phyloP scores from a whole-genome alignment of 2,888 invertebrate genomes.

The Pimpla rufipes region DNA sequence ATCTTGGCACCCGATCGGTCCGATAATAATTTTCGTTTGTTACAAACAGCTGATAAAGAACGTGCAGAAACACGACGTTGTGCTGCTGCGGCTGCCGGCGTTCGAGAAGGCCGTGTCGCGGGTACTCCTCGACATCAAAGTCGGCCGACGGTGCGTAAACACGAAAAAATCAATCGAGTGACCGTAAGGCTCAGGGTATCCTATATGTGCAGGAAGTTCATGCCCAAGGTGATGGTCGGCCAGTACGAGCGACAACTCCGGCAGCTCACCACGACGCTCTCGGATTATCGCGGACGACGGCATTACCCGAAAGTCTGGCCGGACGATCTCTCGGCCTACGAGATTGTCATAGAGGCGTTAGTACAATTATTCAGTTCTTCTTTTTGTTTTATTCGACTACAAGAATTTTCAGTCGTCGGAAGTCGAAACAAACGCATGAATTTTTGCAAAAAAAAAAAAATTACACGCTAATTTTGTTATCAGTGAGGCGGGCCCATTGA shows the following conservation, averaged over 20 bases:
- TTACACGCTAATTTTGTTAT: conserved; percentile 42
- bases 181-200: conserved; percentile 83
- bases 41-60: conserved; percentile 92
- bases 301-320: conserved; percentile 92
- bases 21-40: conserved; percentile 38
- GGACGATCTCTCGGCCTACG: conserved; percentile 89
- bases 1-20: background rate
- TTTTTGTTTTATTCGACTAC: background rate
- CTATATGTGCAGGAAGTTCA: conserved; percentile 91
- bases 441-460: no score
- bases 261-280: conserved; percentile 94
- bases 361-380: conserved; percentile 80
- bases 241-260: conserved; percentile 94
- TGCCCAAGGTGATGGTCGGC: conserved; percentile 95
- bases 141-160: conserved; percentile 91
- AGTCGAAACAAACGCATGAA: no score
- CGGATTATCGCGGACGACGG: conserved; percentile 90
- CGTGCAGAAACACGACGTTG: conserved; percentile 91
- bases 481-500: conserved; percentile 97
- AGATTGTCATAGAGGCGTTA: conserved; percentile 96
- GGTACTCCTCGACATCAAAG: conserved; percentile 93
- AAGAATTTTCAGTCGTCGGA: no score
- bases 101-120: conserved; percentile 94
- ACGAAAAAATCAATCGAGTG: conserved; percentile 78
- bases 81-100: conserved; percentile 91